Conservation (phyloP, 2,888 invertebrate species). For the Leptinotarsa juncta region DNA sequence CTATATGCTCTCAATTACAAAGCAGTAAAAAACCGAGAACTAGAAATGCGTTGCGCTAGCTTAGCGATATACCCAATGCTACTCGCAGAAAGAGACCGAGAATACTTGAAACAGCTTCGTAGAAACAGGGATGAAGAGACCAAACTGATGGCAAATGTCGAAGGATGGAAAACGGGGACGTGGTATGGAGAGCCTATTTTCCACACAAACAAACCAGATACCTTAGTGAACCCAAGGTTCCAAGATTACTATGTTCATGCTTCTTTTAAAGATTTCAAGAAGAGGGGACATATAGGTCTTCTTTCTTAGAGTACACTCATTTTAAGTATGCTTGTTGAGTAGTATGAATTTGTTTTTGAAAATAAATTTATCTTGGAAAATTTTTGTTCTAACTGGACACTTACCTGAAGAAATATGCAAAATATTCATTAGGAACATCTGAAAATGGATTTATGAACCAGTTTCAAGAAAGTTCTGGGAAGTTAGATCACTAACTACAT, state of each 20-base stretch:
- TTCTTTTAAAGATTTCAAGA: conserved; percentile 67
- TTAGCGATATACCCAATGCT: conserved; percentile 83
- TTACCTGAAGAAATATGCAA: neutral
- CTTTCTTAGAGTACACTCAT: conserved; percentile 55
- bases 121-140: conserved; percentile 86
- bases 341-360: neutral
- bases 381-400: neutral
- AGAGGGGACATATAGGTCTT: conserved; percentile 69
- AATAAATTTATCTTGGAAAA: neutral
- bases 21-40: conserved; percentile 68
- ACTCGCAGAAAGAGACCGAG: conserved; percentile 86
- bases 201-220: conserved; percentile 75
- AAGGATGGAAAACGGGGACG: conserved; percentile 92
- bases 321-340: neutral
- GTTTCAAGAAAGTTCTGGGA: too few relatives aligned
- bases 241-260: conserved; percentile 81
- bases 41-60: conserved; percentile 83
- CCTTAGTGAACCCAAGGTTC: conserved; percentile 73
- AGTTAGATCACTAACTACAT: too few relatives aligned
- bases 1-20: conserved; percentile 71
- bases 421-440: neutral
- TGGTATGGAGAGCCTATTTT: conserved; percentile 87
- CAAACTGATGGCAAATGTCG: conserved; percentile 89
- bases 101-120: conserved; percentile 82
- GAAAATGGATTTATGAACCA: too few relatives aligned